Conservation (phyloP, 2,888 invertebrate species). For the Ophion obscuratus region DNA sequence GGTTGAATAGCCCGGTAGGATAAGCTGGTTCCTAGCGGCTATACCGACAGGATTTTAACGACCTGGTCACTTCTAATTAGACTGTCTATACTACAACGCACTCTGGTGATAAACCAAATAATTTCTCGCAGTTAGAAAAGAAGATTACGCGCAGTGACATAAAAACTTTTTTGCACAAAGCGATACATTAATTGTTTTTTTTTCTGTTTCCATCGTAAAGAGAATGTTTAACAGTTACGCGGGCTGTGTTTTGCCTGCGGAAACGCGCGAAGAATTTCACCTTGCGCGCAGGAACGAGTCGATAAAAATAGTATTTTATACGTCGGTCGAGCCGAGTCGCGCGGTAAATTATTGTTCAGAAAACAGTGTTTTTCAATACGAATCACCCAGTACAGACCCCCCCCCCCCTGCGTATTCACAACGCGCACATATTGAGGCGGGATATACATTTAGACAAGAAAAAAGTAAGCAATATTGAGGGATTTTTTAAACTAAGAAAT, state of each 20-base stretch:
- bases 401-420: no score
- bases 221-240: not conserved
- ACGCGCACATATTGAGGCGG: not conserved
- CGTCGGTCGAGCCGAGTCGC: not conserved
- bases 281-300: no score
- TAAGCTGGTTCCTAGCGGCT: not conserved
- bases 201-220: not conserved
- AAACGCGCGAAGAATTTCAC: no score
- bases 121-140: not conserved
- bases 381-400: no score
- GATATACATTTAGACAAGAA: no score
- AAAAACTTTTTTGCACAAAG: not conserved
- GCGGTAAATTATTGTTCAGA: no score
- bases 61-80: not conserved
- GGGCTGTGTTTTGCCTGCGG: no score
- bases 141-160: not conserved
- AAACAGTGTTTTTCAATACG: no score
- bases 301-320: slow-evolving; percentile 5
- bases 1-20: not conserved
- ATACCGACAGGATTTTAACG: not conserved
- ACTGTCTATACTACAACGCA: not conserved
- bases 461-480: no score
- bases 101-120: not conserved
- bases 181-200: not conserved
- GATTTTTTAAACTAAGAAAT: no score